Evolutionary conservation across 2,888 invertebrate genomes (phyloP).

Genomic region (Eristalis pertinax): DNA sequence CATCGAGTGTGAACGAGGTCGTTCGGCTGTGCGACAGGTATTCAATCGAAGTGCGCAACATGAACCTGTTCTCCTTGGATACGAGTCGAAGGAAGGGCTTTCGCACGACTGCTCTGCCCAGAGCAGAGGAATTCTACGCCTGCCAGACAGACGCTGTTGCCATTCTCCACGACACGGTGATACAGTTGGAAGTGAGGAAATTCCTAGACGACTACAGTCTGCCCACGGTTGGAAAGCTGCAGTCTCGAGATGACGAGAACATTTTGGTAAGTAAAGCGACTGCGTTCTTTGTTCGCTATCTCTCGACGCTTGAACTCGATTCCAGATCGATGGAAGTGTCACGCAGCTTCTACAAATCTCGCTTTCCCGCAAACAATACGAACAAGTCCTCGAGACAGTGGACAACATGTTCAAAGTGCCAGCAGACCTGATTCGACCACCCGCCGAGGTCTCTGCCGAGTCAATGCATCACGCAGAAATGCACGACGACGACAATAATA

Average conservation of each 20-base stretch:
- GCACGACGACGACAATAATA: constrained; percentile 73
- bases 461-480: constrained; percentile 40
- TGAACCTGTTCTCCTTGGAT: constrained; percentile 92
- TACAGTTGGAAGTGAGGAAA: constrained; percentile 87
- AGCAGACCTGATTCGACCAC: constrained; percentile 74
- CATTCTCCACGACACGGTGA: constrained; percentile 93
- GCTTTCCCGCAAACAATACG: constrained; percentile 92
- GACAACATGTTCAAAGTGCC: constrained; percentile 78
- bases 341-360: constrained; percentile 93
- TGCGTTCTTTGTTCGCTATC: neutral
- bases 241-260: constrained; percentile 42
- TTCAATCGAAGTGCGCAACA: constrained; percentile 89
- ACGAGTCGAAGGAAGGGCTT: constrained; percentile 82
- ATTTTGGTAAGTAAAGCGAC: constrained; percentile 29
- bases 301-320: constrained; percentile 4
- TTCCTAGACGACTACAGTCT: constrained; percentile 66
- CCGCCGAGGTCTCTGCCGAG: constrained; percentile 65
- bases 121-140: constrained; percentile 88
- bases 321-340: constrained; percentile 87
- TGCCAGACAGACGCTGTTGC: constrained; percentile 90
- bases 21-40: constrained; percentile 80
- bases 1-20: constrained; percentile 6
- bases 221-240: neutral
- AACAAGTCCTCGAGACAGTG: constrained; percentile 91
- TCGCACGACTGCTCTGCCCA: constrained; percentile 79